phyloP scores from a whole-genome alignment of 2,113 vertebrate genomes.

The Oryzias melastigma region DNA sequence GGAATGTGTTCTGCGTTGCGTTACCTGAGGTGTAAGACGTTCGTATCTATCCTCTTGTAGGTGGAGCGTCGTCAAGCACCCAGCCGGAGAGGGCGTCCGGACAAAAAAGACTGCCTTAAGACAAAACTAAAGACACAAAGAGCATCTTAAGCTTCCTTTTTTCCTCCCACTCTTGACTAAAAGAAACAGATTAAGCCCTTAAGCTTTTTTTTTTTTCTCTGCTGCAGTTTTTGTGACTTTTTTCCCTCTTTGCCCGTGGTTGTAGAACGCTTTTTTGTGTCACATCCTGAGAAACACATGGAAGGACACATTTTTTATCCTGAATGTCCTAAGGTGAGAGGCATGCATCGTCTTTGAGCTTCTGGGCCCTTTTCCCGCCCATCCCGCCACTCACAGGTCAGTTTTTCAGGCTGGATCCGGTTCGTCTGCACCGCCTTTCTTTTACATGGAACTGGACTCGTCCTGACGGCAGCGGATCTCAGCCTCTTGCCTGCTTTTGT shows the following conservation, averaged over 20 bases:
- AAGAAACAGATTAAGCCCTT: constrained; percentile 50
- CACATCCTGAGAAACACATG: constrained; percentile 9
- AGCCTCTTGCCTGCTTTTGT: constrained; percentile 24
- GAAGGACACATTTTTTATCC: constrained; percentile 24
- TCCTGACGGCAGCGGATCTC: constrained; percentile 45
- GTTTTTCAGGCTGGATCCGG: constrained; percentile 33
- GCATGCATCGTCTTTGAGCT: constrained; percentile 14
- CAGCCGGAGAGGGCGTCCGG: constrained; percentile 70
- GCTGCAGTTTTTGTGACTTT: constrained; percentile 51
- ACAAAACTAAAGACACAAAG: constrained; percentile 71
- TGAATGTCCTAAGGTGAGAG: constrained; percentile 20
- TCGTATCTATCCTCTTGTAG: constrained; percentile 80
- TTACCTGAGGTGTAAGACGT: constrained; percentile 78
- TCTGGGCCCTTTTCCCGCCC: constrained; percentile 8
- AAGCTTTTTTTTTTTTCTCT: constrained; percentile 51
- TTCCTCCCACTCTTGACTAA: constrained; percentile 47
- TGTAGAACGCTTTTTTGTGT: constrained; percentile 35
- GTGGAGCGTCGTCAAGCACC: constrained; percentile 75
- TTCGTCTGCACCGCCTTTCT: constrained; percentile 24
- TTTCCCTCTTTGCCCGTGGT: constrained; percentile 49
- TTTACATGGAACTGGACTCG: constrained; percentile 58
- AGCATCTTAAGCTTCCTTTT: constrained; percentile 46
- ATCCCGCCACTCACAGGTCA: constrained; percentile 4
- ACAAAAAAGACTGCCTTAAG: constrained; percentile 81
- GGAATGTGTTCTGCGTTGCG: constrained; percentile 72